Evolutionary conservation across 1,140 invertebrate species (phyloP).

Genomic region (Papilio dardanus): DNA sequence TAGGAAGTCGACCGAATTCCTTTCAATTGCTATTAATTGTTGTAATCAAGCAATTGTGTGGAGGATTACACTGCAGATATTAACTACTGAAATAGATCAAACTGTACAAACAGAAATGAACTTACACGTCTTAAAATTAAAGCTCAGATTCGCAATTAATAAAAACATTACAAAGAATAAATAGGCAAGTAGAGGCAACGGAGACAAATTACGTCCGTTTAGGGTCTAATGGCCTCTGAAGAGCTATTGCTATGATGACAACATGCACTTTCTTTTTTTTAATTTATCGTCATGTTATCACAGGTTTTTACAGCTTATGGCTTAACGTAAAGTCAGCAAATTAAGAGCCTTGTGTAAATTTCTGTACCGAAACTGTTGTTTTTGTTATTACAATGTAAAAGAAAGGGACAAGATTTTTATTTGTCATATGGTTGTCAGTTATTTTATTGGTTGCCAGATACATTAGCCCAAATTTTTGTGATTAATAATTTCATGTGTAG

Average conservation of each 20-base stretch:
- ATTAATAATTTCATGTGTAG: background rate
- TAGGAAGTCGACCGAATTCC: slow-evolving; percentile 74
- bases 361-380: too few species aligned
- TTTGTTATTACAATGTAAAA: too few species aligned
- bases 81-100: slow-evolving; percentile 55
- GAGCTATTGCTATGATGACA: slow-evolving; percentile 46
- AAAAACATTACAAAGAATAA: slow-evolving; percentile 49
- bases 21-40: slow-evolving; percentile 79
- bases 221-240: slow-evolving; percentile 55
- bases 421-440: too few species aligned
- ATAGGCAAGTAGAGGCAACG: slow-evolving; percentile 49
- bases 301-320: background rate
- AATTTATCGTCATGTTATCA: background rate
- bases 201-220: slow-evolving; percentile 56
- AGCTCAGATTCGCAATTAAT: slow-evolving; percentile 30
- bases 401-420: too few species aligned
- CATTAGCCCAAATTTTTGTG: background rate
- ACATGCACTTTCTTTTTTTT: slow-evolving; percentile 18
- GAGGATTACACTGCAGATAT: slow-evolving; percentile 69
- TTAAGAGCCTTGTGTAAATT: too few species aligned
- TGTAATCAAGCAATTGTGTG: slow-evolving; percentile 76
- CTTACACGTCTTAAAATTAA: slow-evolving; percentile 41
- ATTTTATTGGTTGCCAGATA: too few species aligned
- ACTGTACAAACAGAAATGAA: slow-evolving; percentile 45
- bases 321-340: too few species aligned